Percentiles rank a stretch among this genome's conserved stretches.
phyloP scores from a whole-genome alignment of 2,797 vertebrate genomes.

The Peromyscus melanophrys region DNA sequence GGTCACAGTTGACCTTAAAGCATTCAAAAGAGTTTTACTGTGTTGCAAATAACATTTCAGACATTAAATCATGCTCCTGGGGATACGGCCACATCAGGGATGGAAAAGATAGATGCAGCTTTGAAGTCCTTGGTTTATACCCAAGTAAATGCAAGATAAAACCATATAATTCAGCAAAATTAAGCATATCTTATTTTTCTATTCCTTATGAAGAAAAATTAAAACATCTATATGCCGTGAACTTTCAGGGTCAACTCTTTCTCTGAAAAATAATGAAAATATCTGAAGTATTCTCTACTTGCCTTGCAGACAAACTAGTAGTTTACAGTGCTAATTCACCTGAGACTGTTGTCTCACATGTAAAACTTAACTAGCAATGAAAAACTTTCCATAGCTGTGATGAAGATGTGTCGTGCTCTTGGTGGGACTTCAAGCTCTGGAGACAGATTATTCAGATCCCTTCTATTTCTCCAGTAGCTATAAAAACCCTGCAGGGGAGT shows the following conservation, averaged over 20 bases:
- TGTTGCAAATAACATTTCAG: neutral
- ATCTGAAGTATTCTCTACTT: neutral
- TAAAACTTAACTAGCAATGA: neutral
- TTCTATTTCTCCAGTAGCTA: neutral
- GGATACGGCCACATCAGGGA: neutral
- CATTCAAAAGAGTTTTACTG: constrained; percentile 16
- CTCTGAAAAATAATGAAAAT: neutral
- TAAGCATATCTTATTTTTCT: neutral
- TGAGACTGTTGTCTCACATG: neutral
- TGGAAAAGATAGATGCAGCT: neutral
- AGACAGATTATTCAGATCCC: neutral
- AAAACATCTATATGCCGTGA: neutral
- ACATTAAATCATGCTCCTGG: neutral
- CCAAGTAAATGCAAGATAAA: neutral
- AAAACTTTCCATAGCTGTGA: neutral
- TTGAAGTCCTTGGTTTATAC: neutral
- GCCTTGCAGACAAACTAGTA: neutral
- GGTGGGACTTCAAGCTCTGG: neutral
- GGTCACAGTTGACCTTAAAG: neutral
- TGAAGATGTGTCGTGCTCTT: neutral
- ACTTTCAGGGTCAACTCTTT: neutral
- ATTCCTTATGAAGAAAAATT: neutral
- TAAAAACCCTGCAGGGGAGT: neutral
- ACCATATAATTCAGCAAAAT: neutral
- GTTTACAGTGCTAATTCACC: neutral